A percentile compares a stretch with the other conserved stretches of the same genome.
phyloP scores from a whole-genome alignment of 92 coral and sea anemone species.

The Paragorgia papillata region DNA sequence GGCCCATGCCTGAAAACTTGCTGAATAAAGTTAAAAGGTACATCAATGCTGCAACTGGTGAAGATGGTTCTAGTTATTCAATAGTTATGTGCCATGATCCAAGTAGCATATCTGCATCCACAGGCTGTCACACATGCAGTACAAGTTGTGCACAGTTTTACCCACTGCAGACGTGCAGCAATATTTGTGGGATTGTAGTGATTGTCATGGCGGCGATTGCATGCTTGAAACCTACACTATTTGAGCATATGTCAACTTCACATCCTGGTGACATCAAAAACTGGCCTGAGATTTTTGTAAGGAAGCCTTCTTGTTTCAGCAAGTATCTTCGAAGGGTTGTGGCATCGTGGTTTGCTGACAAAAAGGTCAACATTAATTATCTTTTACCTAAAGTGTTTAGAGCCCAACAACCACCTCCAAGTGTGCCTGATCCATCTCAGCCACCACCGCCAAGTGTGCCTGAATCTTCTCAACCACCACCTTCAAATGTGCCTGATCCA shows the following conservation, averaged over 20 bases:
- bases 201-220: conserved; percentile 49
- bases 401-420: background rate
- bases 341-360: conserved; percentile 51
- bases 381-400: conserved; percentile 30
- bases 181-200: conserved; percentile 46
- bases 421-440: background rate
- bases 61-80: background rate
- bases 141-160: conserved; percentile 31
- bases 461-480: too few species aligned
- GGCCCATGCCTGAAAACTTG: conserved; percentile 44
- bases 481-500: too few species aligned
- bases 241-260: conserved; percentile 34
- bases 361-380: conserved; percentile 27
- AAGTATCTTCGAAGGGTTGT: conserved; percentile 48
- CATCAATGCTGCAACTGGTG: conserved; percentile 17
- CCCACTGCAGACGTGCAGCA: conserved; percentile 46
- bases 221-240: conserved; percentile 35
- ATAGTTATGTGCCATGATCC: conserved; percentile 22
- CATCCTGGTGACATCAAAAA: conserved; percentile 10
- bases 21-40: conserved; percentile 26
- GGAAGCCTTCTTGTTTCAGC: conserved; percentile 41
- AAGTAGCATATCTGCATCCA: background rate
- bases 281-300: conserved; percentile 36
- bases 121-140: conserved; percentile 15
- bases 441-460: too few species aligned